A percentile compares a stretch with the other conserved stretches of the same genome.
Conservation (phyloP, 2,113 vertebrate species). For the Ammodytes dubius region DNA sequence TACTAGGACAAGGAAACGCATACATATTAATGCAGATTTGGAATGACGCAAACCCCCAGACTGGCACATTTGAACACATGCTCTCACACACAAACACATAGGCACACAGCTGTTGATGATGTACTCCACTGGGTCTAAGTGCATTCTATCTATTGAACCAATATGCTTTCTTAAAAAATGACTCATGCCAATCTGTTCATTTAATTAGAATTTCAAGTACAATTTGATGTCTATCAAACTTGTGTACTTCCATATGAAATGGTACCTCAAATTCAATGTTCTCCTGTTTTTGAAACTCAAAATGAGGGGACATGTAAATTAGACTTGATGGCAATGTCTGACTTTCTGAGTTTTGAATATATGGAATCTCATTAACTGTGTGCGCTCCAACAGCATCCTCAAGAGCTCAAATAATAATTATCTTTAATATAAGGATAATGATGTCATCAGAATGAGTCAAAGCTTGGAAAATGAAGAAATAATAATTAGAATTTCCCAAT, state of each 20-base stretch:
- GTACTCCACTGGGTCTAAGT: constrained; percentile 14
- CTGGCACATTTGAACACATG: constrained; percentile 5
- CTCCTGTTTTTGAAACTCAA: constrained; percentile 8
- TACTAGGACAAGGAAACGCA: constrained; percentile 24
- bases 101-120: constrained; percentile 14
- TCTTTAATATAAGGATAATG: constrained; percentile 67
- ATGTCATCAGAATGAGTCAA: constrained; percentile 67
- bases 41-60: constrained; percentile 24
- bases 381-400: constrained; percentile 44
- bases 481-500: constrained; percentile 78
- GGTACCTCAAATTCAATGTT: background rate
- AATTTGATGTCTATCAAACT: background rate
- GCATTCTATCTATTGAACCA: background rate
- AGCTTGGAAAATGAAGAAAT: constrained; percentile 71
- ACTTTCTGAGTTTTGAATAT: constrained; percentile 37
- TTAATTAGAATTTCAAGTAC: constrained; percentile 42
- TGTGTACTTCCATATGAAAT: constrained; percentile 15
- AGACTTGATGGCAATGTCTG: constrained; percentile 32
- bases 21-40: constrained; percentile 49
- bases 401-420: constrained; percentile 54
- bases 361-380: constrained; percentile 41
- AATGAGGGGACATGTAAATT: constrained; percentile 32
- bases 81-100: background rate
- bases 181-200: constrained; percentile 27
- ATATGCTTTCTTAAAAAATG: constrained; percentile 28